Base-by-base conservation (phyloP, 2,113 vertebrate genomes). In the Cepphus grylle region DNA sequence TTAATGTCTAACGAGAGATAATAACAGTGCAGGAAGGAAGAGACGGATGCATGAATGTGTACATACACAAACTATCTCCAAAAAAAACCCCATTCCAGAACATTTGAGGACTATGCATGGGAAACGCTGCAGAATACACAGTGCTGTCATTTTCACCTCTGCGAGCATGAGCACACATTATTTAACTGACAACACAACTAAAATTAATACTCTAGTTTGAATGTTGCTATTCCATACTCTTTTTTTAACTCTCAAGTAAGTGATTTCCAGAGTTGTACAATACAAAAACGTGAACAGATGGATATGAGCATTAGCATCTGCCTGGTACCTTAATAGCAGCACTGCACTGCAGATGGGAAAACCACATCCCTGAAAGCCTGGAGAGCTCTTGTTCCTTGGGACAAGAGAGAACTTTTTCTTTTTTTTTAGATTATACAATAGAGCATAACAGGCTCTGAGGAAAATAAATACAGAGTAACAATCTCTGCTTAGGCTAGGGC, bases 21-120 rank as follows among this genome's bases (percentile, higher is more conserved):
- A 72, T 3, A 73, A 80, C 70, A 62, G 78, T 7, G 30, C 93
- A 96, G 96, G 95, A 96, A 97, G 95, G 93, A 95, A 97, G 93
- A 9, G 83, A 70, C 25, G 12, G 81, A 90, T 53, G 74, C 74
- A 70, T 30, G 58, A 95, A 87, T 69, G 73, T 47, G 30, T 56
- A 87, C 65, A 53, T 56, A 79, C 53, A 93, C 40, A 70, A 23
- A 27, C 82, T 53, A 90, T 47, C 93, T 90, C 89, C 61, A 63
- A 72, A 90, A 81, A 82, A 79, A 56, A 25, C 13, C 14, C 58
- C n/a, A 84, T 30, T 55, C n/a, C 55, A 70, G 87, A 80, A 77
- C 67, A 59, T 70, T 47, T 88, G 87, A 80, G 32, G 63, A 61
- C 42, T 73, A 20, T 20, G 87, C 2, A 32, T 82, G 45, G 65